These are phyloP conservation scores for Brevimyrus niger DNA, from an alignment of 2,113 vertebrate species.

Conservation along the genomic window DNA sequence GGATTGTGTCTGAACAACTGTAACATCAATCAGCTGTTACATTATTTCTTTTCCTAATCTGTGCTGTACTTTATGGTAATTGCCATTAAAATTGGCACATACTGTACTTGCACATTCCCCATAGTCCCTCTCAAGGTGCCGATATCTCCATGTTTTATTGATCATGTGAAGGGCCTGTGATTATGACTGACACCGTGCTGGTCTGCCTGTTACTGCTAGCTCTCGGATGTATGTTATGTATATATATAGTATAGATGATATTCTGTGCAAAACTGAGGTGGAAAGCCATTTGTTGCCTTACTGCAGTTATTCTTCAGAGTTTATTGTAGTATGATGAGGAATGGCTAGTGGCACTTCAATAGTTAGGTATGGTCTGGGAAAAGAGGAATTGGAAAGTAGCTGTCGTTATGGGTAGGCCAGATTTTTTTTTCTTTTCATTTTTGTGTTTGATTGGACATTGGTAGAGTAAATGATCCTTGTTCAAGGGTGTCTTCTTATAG, in stretches of 20 bases:
- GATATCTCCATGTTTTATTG: constrained; percentile 1
- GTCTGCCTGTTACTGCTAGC: neutral
- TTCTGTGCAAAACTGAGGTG: neutral
- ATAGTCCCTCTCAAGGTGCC: neutral
- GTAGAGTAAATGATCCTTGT: neutral
- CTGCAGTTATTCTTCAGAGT: neutral
- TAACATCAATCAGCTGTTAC: neutral
- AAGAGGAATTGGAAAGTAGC: neutral
- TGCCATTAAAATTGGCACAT: neutral
- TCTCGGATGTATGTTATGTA: neutral
- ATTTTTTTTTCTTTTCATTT: neutral
- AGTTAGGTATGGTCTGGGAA: neutral
- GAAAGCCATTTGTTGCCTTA: neutral
- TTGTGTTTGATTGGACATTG: neutral
- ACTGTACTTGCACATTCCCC: neutral
- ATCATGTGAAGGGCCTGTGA: neutral
- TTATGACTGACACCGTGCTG: neutral
- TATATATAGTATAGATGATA: neutral
- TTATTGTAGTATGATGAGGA: neutral
- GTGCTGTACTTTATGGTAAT: neutral
- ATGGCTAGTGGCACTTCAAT: neutral
- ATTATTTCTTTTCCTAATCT: neutral
- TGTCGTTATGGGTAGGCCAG: neutral
- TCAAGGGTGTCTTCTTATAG: neutral
- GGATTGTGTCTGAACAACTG: neutral